Base-by-base conservation (phyloP, 2,113 vertebrate species). In the Sminthopsis crassicaudata region DNA sequence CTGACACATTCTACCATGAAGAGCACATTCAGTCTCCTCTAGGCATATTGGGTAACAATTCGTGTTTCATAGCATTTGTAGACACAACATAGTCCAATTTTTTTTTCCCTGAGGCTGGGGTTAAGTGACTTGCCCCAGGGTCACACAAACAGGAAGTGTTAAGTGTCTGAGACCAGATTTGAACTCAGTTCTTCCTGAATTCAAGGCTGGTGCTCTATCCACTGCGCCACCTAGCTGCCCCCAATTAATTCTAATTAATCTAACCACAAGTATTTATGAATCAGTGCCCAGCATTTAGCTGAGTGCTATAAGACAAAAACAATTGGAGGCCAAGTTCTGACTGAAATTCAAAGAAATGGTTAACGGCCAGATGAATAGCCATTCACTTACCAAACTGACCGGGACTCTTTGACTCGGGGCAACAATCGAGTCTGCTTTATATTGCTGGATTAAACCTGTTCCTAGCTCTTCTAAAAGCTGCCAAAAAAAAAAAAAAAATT, bases 381-480 rank as follows among this genome's bases (percentile, higher is more conserved):
- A 8, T 0, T 9, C 67, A 96, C 98, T 97, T 96, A 99, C 99
- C 98, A 99, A 60, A 1, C 92, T 97, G 89, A 99, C 94, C 0
- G 99, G 99, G 7, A 99, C 98, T 84, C 98, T 98, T 94, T 97
- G 97, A 46, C 96, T 98, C 26, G 98, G 98, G 0, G 98, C 93
- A 16, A 96, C 9, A 0, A 94, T 94, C 52, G 98, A 99, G 51
- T 99, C 99, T 0, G 99, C 95, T 96, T 99, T 99, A 98, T 99
- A 98, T 95, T 99, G 99, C 92, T 99, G 99, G 60, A 99, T 99
- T 91, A 99, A 98, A 0, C 99, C 99, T 0, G 98, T 99, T 48
- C 99, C 99, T 96, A 99, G 98, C 98, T 99, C 99, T 98, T 99
- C 99, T 88, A 99, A 98, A 89, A 99, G 98, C 99, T 99, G 96